A percentile compares a stretch with the other conserved stretches of the same genome.
These are phyloP conservation scores for Stenichneumon culpator DNA, from an alignment of 2,888 invertebrate genomes.

Conservation along the genomic window DNA sequence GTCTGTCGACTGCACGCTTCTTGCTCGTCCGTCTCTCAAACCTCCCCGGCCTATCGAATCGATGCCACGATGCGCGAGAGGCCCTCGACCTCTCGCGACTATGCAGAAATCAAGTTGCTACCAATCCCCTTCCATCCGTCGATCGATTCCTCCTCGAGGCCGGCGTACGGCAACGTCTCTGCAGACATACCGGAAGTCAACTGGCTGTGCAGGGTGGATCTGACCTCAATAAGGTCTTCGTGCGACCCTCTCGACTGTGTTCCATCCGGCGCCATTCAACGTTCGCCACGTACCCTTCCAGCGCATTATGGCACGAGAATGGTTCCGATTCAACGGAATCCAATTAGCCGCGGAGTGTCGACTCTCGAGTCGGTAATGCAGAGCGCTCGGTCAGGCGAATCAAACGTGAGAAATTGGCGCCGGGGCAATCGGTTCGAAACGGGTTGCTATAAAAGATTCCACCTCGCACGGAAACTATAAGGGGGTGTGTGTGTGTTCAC, in stretches of 20 bases:
- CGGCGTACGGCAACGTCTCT: not conserved
- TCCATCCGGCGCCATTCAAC: not conserved
- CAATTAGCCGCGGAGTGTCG: constrained; percentile 59
- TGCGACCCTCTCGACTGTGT: not conserved
- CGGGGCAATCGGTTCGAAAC: constrained; percentile 63
- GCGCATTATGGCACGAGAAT: constrained; percentile 4
- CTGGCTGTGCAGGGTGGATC: not conserved
- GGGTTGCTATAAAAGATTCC: constrained; percentile 64
- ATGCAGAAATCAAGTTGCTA: constrained; percentile 39
- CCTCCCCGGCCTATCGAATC: constrained; percentile 39
- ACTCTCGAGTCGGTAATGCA: constrained; percentile 50
- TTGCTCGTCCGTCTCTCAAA: constrained; percentile 16
- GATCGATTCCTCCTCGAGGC: constrained; percentile 53
- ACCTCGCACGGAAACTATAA: not conserved
- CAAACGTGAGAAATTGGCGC: constrained; percentile 64
- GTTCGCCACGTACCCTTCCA: not conserved
- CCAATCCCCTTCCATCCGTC: not conserved
- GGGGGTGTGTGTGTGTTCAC: not conserved
- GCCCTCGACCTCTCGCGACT: constrained; percentile 50
- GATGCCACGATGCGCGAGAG: constrained; percentile 51
- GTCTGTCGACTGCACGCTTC: constrained; percentile 57
- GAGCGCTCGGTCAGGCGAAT: constrained; percentile 8
- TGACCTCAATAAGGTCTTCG: not conserved
- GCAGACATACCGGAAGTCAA: constrained; percentile 43
- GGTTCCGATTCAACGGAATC: constrained; percentile 51